Conservation (phyloP, 2,797 vertebrate genomes). For the Poecilia picta region DNA sequence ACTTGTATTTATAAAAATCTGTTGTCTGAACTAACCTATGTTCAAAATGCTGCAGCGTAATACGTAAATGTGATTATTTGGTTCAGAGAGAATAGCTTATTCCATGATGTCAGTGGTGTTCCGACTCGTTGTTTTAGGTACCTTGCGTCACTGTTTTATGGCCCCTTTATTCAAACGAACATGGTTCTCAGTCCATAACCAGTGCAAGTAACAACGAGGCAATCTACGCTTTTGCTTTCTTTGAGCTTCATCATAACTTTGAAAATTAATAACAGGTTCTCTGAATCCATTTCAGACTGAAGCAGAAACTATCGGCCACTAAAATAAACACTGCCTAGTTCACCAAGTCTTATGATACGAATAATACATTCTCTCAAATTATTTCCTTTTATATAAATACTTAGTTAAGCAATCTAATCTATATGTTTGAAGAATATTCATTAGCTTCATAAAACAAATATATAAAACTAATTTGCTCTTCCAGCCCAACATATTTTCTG, state of each 20-base stretch:
- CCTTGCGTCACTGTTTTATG: conserved; percentile 60
- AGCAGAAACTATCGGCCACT: conserved; percentile 1
- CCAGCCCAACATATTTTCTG: conserved; percentile 30
- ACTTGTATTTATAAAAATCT: background rate
- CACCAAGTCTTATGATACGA: too few species aligned
- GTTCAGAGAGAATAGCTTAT: conserved; percentile 4
- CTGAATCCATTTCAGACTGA: conserved; percentile 47
- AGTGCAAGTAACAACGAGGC: conserved; percentile 49
- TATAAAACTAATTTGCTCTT: conserved; percentile 18
- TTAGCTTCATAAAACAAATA: background rate
- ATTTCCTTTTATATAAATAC: background rate
- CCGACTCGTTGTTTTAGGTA: conserved; percentile 26
- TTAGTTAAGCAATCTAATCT: background rate
- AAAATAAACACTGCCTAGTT: background rate
- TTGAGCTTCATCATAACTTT: conserved; percentile 41
- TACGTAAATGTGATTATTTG: background rate
- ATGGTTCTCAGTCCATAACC: conserved; percentile 24
- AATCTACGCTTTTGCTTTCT: conserved; percentile 22
- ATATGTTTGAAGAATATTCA: background rate
- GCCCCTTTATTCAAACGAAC: conserved; percentile 45
- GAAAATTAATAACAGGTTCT: conserved; percentile 31
- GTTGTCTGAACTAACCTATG: background rate
- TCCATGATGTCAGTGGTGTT: conserved; percentile 51
- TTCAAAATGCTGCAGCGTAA: background rate
- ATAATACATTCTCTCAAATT: background rate